Evolutionary conservation across 35 echinoderm and acorn worm species (phyloP).

Genomic region (Ophiothrix spiculata): DNA sequence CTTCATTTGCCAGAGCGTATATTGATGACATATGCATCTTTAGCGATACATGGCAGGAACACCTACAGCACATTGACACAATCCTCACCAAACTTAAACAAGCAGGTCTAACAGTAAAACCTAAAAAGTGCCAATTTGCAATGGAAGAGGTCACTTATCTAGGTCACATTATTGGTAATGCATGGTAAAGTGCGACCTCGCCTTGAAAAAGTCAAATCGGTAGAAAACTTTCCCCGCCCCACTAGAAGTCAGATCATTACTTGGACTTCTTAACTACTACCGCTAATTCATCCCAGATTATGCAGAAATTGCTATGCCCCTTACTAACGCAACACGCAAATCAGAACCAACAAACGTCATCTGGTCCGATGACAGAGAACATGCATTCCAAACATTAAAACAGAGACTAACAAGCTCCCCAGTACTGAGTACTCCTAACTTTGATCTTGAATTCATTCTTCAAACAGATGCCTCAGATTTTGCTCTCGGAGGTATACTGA

Average conservation of each 20-base stretch:
- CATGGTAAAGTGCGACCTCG: not conserved
- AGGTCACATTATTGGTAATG: slow-evolving; percentile 5
- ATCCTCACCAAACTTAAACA: not conserved
- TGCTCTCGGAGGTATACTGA: not conserved
- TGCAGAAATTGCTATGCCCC: not conserved
- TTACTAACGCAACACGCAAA: not conserved
- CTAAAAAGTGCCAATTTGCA: not conserved
- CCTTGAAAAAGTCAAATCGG: not conserved
- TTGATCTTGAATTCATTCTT: not conserved
- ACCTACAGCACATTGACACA: too few species aligned
- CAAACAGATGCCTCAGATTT: not conserved
- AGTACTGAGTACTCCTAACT: not conserved
- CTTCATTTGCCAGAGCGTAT: not conserved
- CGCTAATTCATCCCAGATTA: not conserved
- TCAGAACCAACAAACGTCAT: not conserved
- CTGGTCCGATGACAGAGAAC: not conserved
- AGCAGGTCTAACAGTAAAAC: not conserved
- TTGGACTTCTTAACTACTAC: not conserved
- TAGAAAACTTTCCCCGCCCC: not conserved
- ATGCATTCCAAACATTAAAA: not conserved
- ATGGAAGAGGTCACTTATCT: not conserved
- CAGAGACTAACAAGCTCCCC: not conserved
- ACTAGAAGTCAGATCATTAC: not conserved
- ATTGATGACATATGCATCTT: not conserved
- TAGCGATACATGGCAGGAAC: not conserved